A percentile compares a stretch with the other conserved stretches of the same genome.
phyloP scores from a whole-genome alignment of 2,797 vertebrate genomes.

The Galaxias olidus region DNA sequence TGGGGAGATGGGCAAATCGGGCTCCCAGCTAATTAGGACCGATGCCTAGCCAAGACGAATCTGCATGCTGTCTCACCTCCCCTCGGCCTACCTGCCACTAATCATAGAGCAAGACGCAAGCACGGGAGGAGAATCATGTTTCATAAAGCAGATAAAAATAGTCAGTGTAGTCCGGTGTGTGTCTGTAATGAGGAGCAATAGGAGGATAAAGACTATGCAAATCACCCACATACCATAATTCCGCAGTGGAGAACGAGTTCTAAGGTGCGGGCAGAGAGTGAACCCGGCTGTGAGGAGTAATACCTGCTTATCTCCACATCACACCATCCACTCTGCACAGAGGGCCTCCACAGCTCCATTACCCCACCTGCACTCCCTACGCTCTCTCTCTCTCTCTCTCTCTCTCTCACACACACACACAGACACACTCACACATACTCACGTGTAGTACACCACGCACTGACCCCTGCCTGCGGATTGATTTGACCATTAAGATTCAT shows the following conservation, averaged over 20 bases:
- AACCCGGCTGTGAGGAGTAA: not conserved
- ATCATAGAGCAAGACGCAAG: slow-evolving; percentile 39
- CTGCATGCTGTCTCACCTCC: slow-evolving; percentile 16
- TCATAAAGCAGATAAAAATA: slow-evolving; percentile 43
- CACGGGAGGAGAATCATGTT: slow-evolving; percentile 39
- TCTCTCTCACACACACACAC: not conserved
- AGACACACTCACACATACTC: not conserved
- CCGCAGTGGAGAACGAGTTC: too few species aligned
- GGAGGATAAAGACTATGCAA: not conserved
- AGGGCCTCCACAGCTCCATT: too few species aligned
- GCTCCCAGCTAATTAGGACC: slow-evolving; percentile 36
- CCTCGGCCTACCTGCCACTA: slow-evolving; percentile 29
- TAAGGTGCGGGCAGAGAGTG: too few species aligned
- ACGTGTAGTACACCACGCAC: not conserved
- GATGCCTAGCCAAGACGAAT: slow-evolving; percentile 29
- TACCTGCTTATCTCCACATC: not conserved
- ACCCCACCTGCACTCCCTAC: not conserved
- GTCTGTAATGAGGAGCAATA: not conserved
- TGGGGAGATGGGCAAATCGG: slow-evolving; percentile 9
- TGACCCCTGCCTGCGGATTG: slow-evolving; percentile 16
- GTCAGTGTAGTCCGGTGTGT: not conserved
- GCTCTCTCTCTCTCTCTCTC: fast-evolving
- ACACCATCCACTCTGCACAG: not conserved
- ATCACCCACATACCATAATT: too few species aligned
- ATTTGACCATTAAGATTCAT: slow-evolving; percentile 34